Base-by-base conservation (phyloP, 2,888 invertebrate genomes). In the Dorcus parallelipipedus region DNA sequence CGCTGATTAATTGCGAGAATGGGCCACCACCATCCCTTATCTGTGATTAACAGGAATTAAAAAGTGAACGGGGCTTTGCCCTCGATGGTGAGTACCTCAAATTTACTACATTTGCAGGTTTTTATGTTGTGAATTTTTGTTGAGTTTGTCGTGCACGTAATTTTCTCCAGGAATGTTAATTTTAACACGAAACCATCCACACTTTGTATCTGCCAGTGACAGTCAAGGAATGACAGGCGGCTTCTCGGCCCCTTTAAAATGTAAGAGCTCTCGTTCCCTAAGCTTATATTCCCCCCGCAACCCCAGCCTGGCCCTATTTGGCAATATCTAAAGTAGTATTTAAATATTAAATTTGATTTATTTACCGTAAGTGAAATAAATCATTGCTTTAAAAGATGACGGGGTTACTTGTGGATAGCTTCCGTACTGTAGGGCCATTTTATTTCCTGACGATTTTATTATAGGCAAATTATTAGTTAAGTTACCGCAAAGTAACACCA, bases 201-300 rank as follows among this genome's bases (percentile, higher is more conserved):
- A 0, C 86, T 87, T 50, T 74, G 78, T 42, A 95, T 79, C 3
- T 78, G 75, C 90, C 93, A 95, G 51, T 84, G 80, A 71, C 96
- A 96, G 66, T 93, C 89, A 65, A 93, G 80, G 64, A 83, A 79
- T 40, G 82, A 76, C 63, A 87, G 90, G 1, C 75, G 90, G 1
- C 75, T 75, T 0, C 82, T 78, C 20, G 75, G 76, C 20, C 56
- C 57, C 52, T 50, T 79, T 76, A 63, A 78, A 65, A 41, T 75
- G 62, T 58, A 73, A 10, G 51, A 54, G 26, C 38, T 47, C 10
- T 43, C 49, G 5, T 38, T 26, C 14, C 49, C 40, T 38, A 59
- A 54, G 41, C 17, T 10, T 14, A 55, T 23, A 6, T 23, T 38
- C 45, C 90, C 90, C 45, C 92, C 91, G 71, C 93, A 93, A 2